Base-by-base conservation (phyloP, 2,888 invertebrate genomes). In the Drosophila barbarae region DNA sequence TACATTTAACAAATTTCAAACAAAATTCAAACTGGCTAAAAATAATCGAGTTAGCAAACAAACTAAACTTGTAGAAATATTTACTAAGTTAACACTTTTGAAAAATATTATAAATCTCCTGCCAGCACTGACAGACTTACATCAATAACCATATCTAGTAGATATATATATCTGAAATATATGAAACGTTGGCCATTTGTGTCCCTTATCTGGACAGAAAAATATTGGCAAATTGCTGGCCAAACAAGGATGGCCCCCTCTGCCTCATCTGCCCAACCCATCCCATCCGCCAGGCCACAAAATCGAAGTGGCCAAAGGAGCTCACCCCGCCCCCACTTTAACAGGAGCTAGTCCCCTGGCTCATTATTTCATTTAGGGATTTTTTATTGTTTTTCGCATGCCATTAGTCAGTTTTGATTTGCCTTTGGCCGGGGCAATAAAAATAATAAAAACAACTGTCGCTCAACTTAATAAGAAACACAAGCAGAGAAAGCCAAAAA, bases 381-480 rank as follows among this genome's bases (percentile, higher is more conserved):
- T 84, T 80, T 80, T 86, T 80, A 80, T 86, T 86, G 83, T 86
- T 86, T 86, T 84, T 82, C 86, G 86, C 84, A 84, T 84, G 84
- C 86, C 85, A 81, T 85, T 80, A 85, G 85, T 73, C 84, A 80
- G 86, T 80, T 86, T 83, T 86, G 85, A 82, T 82, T 85, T 86
- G 50, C 34, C 36, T 23, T 26, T 2, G 42, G 42, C 38, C 21
- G 36, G 44, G 42, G 53, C 86, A 86, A 82, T 82, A 82, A 86
- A 80, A 80, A 80, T 86, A 86, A 80, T 86, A 73, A 84, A 86
- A 86, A 86, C 80, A 80, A 83, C 86, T 86, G 85, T 83, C 86
- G 80, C 80, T 80, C 85, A 80, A 80, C 83, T 78, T 84, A 81
- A 83, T 85, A 84, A 85, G 84, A 82, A 85, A 70, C 58, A 67